phyloP scores from a whole-genome alignment of 2,888 invertebrate species.

The Laspeyria flexula region DNA sequence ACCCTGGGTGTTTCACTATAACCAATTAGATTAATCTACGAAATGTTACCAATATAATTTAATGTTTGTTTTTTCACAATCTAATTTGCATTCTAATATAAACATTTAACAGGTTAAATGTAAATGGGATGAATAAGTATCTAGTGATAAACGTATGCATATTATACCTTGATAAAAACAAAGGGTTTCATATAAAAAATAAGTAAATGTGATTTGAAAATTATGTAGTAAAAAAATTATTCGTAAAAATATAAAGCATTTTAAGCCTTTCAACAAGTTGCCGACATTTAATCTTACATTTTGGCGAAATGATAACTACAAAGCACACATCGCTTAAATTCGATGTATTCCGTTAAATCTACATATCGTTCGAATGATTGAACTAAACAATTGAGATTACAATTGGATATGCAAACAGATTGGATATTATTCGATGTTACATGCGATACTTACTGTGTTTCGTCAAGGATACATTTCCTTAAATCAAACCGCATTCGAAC shows the following conservation, averaged over 20 bases:
- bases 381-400: conserved; percentile 73
- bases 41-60: conserved; percentile 34
- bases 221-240: too few species aligned
- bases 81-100: conserved; percentile 9
- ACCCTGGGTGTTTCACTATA: conserved; percentile 57
- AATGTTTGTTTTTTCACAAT: conserved; percentile 20
- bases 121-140: not conserved
- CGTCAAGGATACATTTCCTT: conserved; percentile 64
- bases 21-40: conserved; percentile 57
- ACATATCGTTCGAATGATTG: conserved; percentile 59
- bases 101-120: too few species aligned
- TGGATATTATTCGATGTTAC: conserved; percentile 57
- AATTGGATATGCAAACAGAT: conserved; percentile 64
- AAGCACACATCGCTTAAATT: conserved; percentile 42
- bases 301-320: conserved; percentile 19
- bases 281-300: conserved; percentile 27
- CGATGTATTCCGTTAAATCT: conserved; percentile 53
- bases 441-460: conserved; percentile 55
- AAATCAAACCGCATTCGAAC: conserved; percentile 72
- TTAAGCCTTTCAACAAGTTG: conserved; percentile 18
- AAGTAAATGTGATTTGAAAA: too few species aligned
- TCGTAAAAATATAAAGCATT: too few species aligned
- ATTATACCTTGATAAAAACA: too few species aligned
- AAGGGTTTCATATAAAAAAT: too few species aligned
- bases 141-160: not conserved